Evolutionary conservation across 2,797 vertebrate species (phyloP), one percentile per base, ranked within the genome.

Genomic region (Yasuhikotakia modesta): DNA sequence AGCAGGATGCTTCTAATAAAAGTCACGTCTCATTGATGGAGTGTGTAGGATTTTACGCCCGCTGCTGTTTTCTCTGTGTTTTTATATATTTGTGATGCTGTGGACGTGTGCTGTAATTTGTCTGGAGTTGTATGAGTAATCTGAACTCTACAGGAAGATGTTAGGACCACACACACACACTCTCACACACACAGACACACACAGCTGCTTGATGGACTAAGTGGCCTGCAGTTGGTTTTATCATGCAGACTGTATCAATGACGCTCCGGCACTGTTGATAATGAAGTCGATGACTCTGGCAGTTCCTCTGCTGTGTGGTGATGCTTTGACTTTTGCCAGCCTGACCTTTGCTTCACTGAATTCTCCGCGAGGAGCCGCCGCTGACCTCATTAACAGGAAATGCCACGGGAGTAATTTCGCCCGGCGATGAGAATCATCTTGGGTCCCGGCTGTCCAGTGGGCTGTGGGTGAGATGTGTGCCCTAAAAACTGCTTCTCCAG

Each of bases 341-440:
- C 89, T 92, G 89, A 93, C 92, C 92, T 93, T 94, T 93, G 91
- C 86, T 87, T 89, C 87, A 92, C 88, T 85, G 88, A 90, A 87
- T 81, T 75, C 64, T 43, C 43, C 68, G 57, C 27, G n/a, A 90
- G 88, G 85, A 92, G 86, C 91, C 89, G 82, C 87, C 88, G 87
- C 87, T 93, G 92, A 92, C 90, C 90, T 90, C 92, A 93, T 93
- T 93, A 93, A 92, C 91, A 89, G 86, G 85, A 93, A 94, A 93
- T 94, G 91, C 92, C 93, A 93, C 81, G 79, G 86, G 88, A 82
- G 91, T 93, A 92, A 93, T 93, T 91, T 90, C 78, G 48, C 86
- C 86, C 86, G 86, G 85, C 86, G 80, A 83, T 88, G 89, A 89
- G 91, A 92, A 88, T 91, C 89, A 89, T 88, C 87, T 70, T 32